These are phyloP conservation scores for Sympetrum striolatum DNA, from an alignment of 2,888 invertebrate genomes.

Conservation along the genomic window DNA sequence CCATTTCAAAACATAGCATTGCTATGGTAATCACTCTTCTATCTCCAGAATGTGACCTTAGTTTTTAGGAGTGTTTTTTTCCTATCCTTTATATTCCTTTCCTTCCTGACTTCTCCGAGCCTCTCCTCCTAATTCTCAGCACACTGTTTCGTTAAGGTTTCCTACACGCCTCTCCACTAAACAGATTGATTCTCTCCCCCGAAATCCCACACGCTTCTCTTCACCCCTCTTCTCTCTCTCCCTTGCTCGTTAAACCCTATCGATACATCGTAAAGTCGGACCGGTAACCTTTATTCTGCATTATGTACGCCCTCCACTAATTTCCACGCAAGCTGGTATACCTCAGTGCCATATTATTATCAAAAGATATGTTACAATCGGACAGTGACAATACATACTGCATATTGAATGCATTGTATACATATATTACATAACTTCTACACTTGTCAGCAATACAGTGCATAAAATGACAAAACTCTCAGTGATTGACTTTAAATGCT, in stretches of 20 bases:
- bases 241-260: background rate
- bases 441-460: no score
- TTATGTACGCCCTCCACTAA: background rate
- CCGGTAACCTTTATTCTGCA: background rate
- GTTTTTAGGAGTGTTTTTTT: background rate
- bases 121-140: constrained; percentile 43
- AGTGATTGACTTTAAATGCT: no score
- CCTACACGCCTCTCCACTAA: background rate
- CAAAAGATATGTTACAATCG: no score
- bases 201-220: background rate
- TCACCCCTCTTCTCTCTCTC: background rate
- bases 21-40: no score
- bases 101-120: constrained; percentile 47
- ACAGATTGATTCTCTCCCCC: background rate
- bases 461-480: no score
- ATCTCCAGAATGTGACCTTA: no score
- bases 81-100: no score
- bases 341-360: no score
- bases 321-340: background rate
- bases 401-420: no score
- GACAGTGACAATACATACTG: no score
- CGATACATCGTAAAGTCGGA: background rate
- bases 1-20: no score
- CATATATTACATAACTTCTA: no score
- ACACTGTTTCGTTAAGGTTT: background rate